A percentile compares a stretch with the other conserved stretches of the same genome.
Evolutionary conservation across 2,113 vertebrate species (phyloP).

Genomic region (Phyllostomus discolor): DNA sequence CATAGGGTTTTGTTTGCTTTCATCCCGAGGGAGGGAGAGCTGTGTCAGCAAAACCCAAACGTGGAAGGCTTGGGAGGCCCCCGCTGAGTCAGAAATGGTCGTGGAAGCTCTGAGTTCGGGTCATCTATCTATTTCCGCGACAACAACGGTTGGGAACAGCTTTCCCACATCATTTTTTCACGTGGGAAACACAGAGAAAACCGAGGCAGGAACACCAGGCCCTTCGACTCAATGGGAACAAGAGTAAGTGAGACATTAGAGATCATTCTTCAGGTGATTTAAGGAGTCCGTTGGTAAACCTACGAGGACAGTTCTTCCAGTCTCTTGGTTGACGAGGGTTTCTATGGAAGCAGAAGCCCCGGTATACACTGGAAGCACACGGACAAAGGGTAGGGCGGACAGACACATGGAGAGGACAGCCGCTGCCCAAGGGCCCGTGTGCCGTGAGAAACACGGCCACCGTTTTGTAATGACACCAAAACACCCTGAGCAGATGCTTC

Average conservation of each 20-base stretch:
- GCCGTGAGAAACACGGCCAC: background rate
- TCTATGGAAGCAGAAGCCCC: conserved; percentile 5
- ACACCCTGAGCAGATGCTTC: background rate
- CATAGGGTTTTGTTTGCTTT: background rate
- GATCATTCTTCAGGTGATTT: background rate
- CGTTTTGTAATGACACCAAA: background rate
- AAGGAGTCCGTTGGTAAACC: background rate
- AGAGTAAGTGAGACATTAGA: background rate
- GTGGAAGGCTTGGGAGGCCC: background rate
- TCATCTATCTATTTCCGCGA: background rate
- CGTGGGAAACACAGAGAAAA: background rate
- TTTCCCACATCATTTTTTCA: background rate
- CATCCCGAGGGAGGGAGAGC: background rate
- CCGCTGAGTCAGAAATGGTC: background rate
- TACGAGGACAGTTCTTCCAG: accelerated
- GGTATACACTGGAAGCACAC: background rate
- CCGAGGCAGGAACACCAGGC: background rate
- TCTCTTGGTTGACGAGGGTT: conserved; percentile 21
- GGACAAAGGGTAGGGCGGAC: background rate
- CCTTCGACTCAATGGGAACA: background rate
- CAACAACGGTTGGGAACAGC: background rate
- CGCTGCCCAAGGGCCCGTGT: background rate
- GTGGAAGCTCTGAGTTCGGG: background rate
- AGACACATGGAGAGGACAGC: background rate
- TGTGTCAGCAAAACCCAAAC: background rate